Percentiles rank a stretch among this genome's conserved stretches.
phyloP scores from a whole-genome alignment of 2,888 invertebrate genomes.

The Vannuccia rotundouncinata region DNA sequence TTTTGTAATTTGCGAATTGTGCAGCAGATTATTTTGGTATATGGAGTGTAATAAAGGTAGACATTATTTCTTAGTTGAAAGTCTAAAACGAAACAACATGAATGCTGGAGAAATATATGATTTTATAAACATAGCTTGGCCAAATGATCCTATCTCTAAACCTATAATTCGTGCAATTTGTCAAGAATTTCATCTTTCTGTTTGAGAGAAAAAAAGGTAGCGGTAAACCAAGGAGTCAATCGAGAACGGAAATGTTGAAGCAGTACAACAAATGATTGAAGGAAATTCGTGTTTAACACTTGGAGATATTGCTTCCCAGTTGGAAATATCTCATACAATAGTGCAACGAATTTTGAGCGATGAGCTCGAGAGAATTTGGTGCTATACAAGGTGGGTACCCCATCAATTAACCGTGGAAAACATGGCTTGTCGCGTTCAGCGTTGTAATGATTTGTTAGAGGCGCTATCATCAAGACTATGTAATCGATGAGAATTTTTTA shows the following conservation, averaged over 20 bases:
- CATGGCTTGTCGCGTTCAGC: conserved; percentile 25
- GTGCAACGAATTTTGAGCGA: neutral
- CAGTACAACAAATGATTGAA: conserved; percentile 7
- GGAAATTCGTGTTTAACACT: conserved; percentile 2
- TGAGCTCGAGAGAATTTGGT: conserved; percentile 7
- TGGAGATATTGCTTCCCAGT: neutral
- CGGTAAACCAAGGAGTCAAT: neutral
- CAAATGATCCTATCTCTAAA: neutral
- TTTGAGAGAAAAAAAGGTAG: conserved; percentile 27
- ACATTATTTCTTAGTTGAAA: conserved; percentile 25
- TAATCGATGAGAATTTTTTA: conserved; percentile 5
- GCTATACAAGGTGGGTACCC: neutral
- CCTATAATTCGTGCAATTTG: neutral
- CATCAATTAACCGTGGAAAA: conserved; percentile 1
- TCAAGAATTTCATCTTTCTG: conserved; percentile 10
- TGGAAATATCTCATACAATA: conserved; percentile 1
- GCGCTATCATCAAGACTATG: neutral
- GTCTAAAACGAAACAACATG: conserved; percentile 15
- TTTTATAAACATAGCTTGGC: conserved; percentile 19
- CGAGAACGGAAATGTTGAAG: conserved; percentile 22
- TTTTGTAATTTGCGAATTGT: too few relatives aligned
- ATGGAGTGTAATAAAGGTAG: too few relatives aligned
- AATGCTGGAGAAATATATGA: conserved; percentile 14
- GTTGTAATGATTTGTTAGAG: conserved; percentile 25
- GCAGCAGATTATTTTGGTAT: too few relatives aligned